Conservation (phyloP, 2,113 vertebrate genomes). For the Protomyctophum bolini region DNA sequence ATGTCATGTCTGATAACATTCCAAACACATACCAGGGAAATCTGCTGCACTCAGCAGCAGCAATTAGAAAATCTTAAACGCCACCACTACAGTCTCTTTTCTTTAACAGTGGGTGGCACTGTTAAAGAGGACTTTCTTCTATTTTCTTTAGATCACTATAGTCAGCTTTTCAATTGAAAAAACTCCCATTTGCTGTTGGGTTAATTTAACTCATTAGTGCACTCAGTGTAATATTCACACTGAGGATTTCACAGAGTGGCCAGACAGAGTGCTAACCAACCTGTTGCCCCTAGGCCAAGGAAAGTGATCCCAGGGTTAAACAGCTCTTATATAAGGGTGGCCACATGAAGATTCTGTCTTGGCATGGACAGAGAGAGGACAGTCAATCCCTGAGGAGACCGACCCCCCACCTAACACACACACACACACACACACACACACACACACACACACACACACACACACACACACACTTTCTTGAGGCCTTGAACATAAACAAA, state of each 20-base stretch:
- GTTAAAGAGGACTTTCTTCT: background rate
- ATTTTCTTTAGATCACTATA: too few relatives aligned
- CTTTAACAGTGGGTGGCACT: background rate
- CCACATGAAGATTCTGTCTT: slow-evolving; percentile 31
- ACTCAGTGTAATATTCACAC: slow-evolving; percentile 2
- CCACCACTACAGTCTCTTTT: too few relatives aligned
- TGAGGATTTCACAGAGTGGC: background rate
- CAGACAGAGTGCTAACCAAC: background rate
- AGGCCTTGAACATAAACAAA: slow-evolving; percentile 27
- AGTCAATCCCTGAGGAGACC: slow-evolving; percentile 14
- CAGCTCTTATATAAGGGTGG: slow-evolving; percentile 31
- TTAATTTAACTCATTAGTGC: too few relatives aligned
- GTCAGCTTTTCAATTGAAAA: background rate
- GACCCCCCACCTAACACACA: slow-evolving; percentile 18
- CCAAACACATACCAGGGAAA: background rate
- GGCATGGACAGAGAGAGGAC: slow-evolving; percentile 3
- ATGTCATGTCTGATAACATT: background rate
- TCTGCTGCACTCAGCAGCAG: background rate
- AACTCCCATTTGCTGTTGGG: background rate
- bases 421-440: slow-evolving; percentile 38
- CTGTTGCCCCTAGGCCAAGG: slow-evolving; percentile 12
- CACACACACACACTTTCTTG: slow-evolving; percentile 4
- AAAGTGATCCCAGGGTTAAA: slow-evolving; percentile 8
- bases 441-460: slow-evolving; percentile 36
- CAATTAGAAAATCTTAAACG: background rate